These are phyloP conservation scores for Bufo bufo DNA, from an alignment of 2,113 vertebrate species.

Conservation along the genomic window DNA sequence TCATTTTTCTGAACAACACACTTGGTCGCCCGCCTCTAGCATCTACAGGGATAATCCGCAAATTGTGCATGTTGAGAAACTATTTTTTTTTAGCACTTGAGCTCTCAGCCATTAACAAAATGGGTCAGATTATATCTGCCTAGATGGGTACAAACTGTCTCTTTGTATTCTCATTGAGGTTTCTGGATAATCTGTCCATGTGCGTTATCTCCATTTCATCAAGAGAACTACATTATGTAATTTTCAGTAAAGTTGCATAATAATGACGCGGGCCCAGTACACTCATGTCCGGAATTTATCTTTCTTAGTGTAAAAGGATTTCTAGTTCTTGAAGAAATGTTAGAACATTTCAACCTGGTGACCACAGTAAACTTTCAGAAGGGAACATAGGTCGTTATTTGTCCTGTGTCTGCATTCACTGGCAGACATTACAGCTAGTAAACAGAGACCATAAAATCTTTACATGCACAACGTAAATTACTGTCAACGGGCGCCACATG, in stretches of 20 bases:
- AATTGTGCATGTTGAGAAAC: conserved; percentile 49
- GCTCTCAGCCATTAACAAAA: conserved; percentile 50
- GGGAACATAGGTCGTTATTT: conserved; percentile 34
- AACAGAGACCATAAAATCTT: conserved; percentile 15
- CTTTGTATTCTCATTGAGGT: conserved; percentile 46
- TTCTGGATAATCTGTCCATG: conserved; percentile 31
- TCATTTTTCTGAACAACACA: conserved; percentile 41
- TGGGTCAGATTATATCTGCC: conserved; percentile 53
- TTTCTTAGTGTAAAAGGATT: not conserved
- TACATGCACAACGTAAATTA: conserved; percentile 35
- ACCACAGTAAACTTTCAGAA: conserved; percentile 46
- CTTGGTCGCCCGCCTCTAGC: conserved; percentile 8
- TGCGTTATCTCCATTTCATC: conserved; percentile 47
- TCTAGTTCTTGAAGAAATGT: conserved; percentile 33
- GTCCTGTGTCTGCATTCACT: not conserved
- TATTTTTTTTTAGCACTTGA: conserved; percentile 44
- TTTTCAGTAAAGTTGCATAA: conserved; percentile 41
- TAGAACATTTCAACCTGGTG: conserved; percentile 38
- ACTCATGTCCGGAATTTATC: too few species aligned
- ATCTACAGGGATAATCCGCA: conserved; percentile 38
- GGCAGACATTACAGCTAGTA: conserved; percentile 29
- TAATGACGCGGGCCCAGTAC: not conserved
- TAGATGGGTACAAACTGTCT: conserved; percentile 52
- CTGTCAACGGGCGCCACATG: conserved; percentile 11
- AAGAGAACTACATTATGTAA: not conserved